phyloP scores from a whole-genome alignment of 2,888 invertebrate genomes.

The Yponomeuta cagnagella region DNA sequence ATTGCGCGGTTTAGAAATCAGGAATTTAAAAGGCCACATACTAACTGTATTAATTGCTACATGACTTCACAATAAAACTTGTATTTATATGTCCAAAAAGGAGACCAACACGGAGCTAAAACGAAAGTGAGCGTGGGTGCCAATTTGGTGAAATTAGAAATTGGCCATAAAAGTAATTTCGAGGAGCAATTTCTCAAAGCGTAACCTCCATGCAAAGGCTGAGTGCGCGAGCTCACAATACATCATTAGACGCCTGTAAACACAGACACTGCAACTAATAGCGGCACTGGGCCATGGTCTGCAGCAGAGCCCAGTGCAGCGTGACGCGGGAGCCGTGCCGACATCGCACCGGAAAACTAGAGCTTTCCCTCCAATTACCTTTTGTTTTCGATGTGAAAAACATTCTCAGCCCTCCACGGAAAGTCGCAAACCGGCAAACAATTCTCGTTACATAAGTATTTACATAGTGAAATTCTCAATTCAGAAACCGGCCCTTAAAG shows the following conservation, averaged over 20 bases:
- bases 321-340: slow-evolving; percentile 26
- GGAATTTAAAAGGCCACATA: no score
- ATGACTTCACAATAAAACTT: no score
- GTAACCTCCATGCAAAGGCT: background rate
- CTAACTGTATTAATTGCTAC: no score
- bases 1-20: no score
- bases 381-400: background rate
- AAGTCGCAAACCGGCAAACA: background rate
- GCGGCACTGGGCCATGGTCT: slow-evolving; percentile 33
- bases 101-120: no score
- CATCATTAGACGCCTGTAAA: background rate
- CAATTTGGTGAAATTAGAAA: no score
- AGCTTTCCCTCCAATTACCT: slow-evolving; percentile 50
- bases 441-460: no score
- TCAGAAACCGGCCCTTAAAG: background rate
- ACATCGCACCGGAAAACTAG: slow-evolving; percentile 50
- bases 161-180: no score
- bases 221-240: background rate
- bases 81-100: no score
- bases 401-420: background rate
- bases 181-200: no score
- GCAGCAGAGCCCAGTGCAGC: slow-evolving; percentile 47
- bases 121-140: no score
- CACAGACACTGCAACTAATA: slow-evolving; percentile 2
- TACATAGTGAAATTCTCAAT: no score